Evolutionary conservation across 2,797 vertebrate species (phyloP).

Genomic region (Alosa sapidissima): DNA sequence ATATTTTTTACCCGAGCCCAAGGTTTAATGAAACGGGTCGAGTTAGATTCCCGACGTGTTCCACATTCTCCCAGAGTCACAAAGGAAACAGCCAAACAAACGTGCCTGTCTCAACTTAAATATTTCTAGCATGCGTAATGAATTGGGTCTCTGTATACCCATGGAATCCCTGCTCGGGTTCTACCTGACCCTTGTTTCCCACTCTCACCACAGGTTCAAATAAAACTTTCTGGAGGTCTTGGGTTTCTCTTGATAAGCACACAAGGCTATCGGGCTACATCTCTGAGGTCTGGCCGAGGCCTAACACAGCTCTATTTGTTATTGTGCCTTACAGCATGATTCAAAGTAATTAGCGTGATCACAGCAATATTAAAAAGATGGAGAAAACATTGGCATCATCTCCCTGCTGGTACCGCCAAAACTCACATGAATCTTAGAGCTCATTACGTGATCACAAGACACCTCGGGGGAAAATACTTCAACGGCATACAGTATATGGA

Average conservation of each 20-base stretch:
- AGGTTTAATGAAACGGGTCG: not conserved
- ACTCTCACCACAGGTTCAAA: not conserved
- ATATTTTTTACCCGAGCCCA: not conserved
- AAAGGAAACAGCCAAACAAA: conserved; percentile 18
- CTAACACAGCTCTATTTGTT: not conserved
- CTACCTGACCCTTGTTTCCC: not conserved
- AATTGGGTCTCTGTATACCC: not conserved
- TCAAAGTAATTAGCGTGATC: not conserved
- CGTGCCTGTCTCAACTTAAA: conserved; percentile 2
- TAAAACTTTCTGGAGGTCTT: not conserved
- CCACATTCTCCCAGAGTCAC: not conserved
- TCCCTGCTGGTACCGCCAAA: not conserved
- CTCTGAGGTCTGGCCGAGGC: not conserved
- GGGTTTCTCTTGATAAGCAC: not conserved
- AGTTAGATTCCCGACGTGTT: not conserved
- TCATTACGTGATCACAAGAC: conserved; percentile 18
- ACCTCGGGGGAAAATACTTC: not conserved
- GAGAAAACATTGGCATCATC: conserved; percentile 25
- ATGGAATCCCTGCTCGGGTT: not conserved
- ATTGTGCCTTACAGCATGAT: not conserved
- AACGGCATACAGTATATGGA: not conserved
- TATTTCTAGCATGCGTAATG: not conserved
- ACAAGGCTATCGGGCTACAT: not conserved
- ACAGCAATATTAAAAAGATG: conserved; percentile 4
- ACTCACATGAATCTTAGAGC: conserved; percentile 18